Percentiles rank a stretch among this genome's conserved stretches.
Conservation (phyloP, 2,888 invertebrate genomes). For the Nemapogon koenigi region DNA sequence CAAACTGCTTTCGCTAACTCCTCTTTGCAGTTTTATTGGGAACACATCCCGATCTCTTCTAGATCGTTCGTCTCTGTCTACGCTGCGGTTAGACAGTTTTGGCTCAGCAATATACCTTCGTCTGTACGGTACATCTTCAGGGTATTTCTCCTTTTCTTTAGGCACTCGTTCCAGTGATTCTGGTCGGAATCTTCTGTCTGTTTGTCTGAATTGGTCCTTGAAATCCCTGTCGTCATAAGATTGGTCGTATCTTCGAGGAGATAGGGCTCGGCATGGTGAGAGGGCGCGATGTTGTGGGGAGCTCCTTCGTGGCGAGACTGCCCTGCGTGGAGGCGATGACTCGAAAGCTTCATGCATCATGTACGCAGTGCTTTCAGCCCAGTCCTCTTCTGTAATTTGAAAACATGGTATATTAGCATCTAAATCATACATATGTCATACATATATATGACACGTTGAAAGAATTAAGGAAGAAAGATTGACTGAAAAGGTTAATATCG, state of each 20-base stretch:
- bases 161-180: slow-evolving; percentile 43
- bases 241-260: slow-evolving; percentile 25
- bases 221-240: slow-evolving; percentile 28
- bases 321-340: slow-evolving; percentile 46
- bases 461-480: too few species aligned
- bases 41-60: slow-evolving; percentile 27
- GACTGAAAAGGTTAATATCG: too few species aligned
- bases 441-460: too few species aligned
- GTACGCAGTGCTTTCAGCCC: slow-evolving; percentile 72
- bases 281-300: slow-evolving; percentile 27
- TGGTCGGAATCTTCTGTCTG: slow-evolving; percentile 49
- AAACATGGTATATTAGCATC: slow-evolving; percentile 17
- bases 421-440: too few species aligned
- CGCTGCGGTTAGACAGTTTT: slow-evolving; percentile 50
- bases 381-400: slow-evolving; percentile 75
- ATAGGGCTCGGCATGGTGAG: slow-evolving; percentile 24
- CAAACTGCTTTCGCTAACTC: slow-evolving; percentile 53
- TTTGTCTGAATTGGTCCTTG: slow-evolving; percentile 47
- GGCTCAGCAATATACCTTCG: slow-evolving; percentile 57
- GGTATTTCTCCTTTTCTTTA: slow-evolving; percentile 43
- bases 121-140: slow-evolving; percentile 45
- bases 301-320: slow-evolving; percentile 30
- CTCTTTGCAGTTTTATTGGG: slow-evolving; percentile 28
- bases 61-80: slow-evolving; percentile 43
- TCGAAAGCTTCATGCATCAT: slow-evolving; percentile 67